Base-by-base conservation (phyloP, 2,888 invertebrate species). In the Tenthredo livida region DNA sequence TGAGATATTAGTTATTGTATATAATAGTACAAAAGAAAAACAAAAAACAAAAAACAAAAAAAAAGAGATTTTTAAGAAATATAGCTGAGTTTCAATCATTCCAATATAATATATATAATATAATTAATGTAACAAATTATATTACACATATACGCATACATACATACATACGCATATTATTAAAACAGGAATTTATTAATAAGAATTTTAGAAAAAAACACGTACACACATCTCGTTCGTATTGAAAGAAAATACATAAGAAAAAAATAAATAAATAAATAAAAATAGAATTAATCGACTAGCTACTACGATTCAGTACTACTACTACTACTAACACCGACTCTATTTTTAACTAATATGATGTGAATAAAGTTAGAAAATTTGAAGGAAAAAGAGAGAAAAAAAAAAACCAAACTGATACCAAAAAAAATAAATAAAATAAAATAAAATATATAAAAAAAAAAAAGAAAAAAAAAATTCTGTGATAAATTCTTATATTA, bases 401-500 rank as follows among this genome's bases (percentile, higher is more conserved):
- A 33, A 33, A 33, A 4, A 33, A 54, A 40, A 21, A 15, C n/a
- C n/a, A 47, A 54, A 43, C 21, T 0, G n/a, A 9, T 21, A n/a
- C n/a, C 6, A 17, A 54, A 54, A 43, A 1, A 9, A 58, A 0
- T 4, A 72, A 40, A 40, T 0, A 17, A 72, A 40, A 15, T 1
- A 40, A 29, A 12, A 77, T 17, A 10, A 10, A 54, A 33, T 4
- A 54, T 0, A 33, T n/a, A 54, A 33, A 58, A 12, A 50, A 25
- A 77, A 61, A 40, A 58, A n/a, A 61, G 0, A 40, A 21, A 80
- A 80, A 61, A 58, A 61, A 61, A 58, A 89, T 87, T 88, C 88
- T 89, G 89, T 89, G 89, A 89, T 88, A 88, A 89, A 84, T 50
- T 40, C 54, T 54, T 77, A 61, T 61, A 75, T 78, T 75, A 58